Base-by-base conservation (phyloP, 2,888 invertebrate species). In the Parapristionchus giblindavisi region DNA sequence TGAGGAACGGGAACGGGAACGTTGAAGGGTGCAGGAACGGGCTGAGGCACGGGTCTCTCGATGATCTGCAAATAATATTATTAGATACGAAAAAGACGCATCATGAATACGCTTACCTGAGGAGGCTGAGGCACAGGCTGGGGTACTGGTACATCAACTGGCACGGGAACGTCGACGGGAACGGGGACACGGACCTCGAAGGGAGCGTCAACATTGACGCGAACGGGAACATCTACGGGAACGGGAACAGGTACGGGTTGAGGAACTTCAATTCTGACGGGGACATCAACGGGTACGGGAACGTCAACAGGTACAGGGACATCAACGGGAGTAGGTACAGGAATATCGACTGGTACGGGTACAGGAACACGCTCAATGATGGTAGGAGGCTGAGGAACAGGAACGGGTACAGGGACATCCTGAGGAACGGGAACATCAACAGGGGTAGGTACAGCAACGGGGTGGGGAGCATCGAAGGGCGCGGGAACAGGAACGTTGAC, bases 101-200 rank as follows among this genome's bases (percentile, higher is more conserved):
- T 61, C n/a, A n/a, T 14, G 17, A 36, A 24, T n/a, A 60, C 21
- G 36, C 36, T 63, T n/a, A 71, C 70, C 70, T 71, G 56, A 56
- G 54, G 56, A 71, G 70, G 70, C 34, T 71, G 70, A 40, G 56
- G 70, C 0, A 73, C 71, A n/a, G 71, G 56, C 11, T n/a, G 24
- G 36, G 73, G 73, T n/a, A 73, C 73, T 5, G 73, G 73, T 48
- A 73, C 73, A 36, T 58, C 60, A 34, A 73, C 73, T 32, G 60
- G 60, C 17, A 48, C 48, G 24, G 73, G 73, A 21, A 60, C 60
- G 14, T 60, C 60, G 11, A 73, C 73, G 8, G 32, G 61, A 5
- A 73, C 73, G 48, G 73, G 73, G 24, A 73, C 48, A 32, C 24
- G 40, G 21, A 71, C 70, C 8, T 56, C 54, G 61, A 73, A 43